These are phyloP conservation scores for Potamarius usumacintae DNA, from an alignment of 2,113 vertebrate species.

Conservation along the genomic window DNA sequence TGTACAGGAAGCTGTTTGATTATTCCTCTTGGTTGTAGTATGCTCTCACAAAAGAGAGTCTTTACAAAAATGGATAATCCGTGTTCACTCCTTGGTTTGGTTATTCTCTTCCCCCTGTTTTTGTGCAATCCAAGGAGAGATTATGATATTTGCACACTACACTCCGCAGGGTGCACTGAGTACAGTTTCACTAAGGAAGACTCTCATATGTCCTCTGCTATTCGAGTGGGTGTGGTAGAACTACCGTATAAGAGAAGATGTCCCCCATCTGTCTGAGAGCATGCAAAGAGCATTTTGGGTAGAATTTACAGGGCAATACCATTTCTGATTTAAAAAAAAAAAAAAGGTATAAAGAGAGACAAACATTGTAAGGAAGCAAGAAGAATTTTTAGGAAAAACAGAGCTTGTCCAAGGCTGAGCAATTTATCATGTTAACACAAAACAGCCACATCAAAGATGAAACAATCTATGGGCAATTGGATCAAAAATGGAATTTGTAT, in stretches of 20 bases:
- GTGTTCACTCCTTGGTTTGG: slow-evolving; percentile 22
- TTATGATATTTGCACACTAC: slow-evolving; percentile 42
- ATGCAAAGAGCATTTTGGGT: slow-evolving; percentile 15
- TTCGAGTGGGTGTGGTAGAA: slow-evolving; percentile 3
- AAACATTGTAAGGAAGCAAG: slow-evolving; percentile 1
- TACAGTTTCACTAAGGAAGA: slow-evolving; percentile 18
- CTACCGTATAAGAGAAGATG: neutral
- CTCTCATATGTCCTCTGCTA: neutral
- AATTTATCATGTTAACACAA: slow-evolving; percentile 13
- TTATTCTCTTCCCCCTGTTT: slow-evolving; percentile 21
- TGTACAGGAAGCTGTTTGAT: slow-evolving; percentile 46
- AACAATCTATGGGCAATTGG: neutral
- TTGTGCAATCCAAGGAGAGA: slow-evolving; percentile 20
- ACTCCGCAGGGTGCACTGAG: slow-evolving; percentile 17
- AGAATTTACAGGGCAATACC: slow-evolving; percentile 18
- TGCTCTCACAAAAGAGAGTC: slow-evolving; percentile 19
- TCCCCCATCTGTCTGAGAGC: slow-evolving; percentile 5
- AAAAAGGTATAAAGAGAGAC: neutral
- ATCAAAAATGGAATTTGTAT: neutral
- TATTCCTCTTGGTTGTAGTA: neutral
- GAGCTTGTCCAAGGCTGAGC: neutral
- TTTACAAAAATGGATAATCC: slow-evolving; percentile 18
- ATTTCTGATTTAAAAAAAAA: slow-evolving; percentile 9
- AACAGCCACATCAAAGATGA: neutral
- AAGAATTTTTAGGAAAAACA: neutral